These are phyloP conservation scores for Urocitellus parryii DNA, from an alignment of 2,113 vertebrate species.

Conservation along the genomic window DNA sequence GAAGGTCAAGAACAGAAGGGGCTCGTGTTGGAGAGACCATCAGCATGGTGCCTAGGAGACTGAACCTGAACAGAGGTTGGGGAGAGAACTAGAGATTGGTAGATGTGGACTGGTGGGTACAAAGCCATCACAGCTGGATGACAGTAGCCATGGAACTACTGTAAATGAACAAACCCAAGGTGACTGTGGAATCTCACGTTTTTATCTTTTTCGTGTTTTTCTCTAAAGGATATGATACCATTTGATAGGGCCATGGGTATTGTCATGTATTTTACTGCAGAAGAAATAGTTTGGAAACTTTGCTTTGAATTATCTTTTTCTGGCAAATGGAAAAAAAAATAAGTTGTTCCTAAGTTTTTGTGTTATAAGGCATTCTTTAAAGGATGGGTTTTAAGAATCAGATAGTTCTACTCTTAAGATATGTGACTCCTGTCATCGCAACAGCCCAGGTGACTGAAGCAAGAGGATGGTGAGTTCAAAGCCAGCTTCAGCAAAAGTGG, in stretches of 20 bases:
- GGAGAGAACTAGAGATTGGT: not conserved
- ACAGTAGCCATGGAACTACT: not conserved
- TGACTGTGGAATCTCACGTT: not conserved
- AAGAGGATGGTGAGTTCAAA: too few relatives aligned
- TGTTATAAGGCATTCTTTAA: not conserved
- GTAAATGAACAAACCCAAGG: not conserved
- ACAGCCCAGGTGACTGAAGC: too few relatives aligned
- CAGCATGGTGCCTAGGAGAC: not conserved
- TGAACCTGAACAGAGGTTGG: not conserved
- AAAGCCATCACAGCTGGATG: not conserved
- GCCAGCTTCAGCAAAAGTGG: too few relatives aligned
- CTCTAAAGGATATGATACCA: not conserved
- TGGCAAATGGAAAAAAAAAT: not conserved
- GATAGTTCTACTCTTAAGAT: not conserved
- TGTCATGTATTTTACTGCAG: not conserved
- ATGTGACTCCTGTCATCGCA: too few relatives aligned
- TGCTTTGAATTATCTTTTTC: slow-evolving; percentile 37
- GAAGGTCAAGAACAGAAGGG: not conserved
- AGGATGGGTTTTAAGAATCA: not conserved
- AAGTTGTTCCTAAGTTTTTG: not conserved
- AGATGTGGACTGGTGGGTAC: not conserved
- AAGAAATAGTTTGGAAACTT: not conserved
- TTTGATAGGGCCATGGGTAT: not conserved
- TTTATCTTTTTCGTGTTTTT: not conserved
- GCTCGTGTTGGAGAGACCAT: not conserved